Evolutionary conservation across 2,113 vertebrate species (phyloP).

Genomic region (Plecturocebus donacophilus): DNA sequence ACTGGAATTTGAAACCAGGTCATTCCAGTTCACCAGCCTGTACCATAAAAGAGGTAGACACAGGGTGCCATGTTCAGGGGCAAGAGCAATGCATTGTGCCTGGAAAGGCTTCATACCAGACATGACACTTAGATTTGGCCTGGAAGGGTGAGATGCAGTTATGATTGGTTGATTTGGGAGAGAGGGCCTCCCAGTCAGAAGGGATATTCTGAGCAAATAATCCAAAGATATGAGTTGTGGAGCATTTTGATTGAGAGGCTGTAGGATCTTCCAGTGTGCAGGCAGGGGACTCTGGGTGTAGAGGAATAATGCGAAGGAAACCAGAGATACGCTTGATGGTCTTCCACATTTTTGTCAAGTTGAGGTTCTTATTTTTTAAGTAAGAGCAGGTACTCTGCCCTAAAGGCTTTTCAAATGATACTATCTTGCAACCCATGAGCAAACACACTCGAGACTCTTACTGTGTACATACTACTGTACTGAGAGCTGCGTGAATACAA

Average conservation of each 20-base stretch:
- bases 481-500: neutral
- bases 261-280: neutral
- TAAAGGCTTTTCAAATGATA: slow-evolving; percentile 38
- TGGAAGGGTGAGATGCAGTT: neutral
- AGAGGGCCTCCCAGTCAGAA: neutral
- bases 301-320: neutral
- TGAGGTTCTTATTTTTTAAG: slow-evolving; percentile 33
- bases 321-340: neutral
- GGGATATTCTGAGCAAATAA: neutral
- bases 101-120: neutral
- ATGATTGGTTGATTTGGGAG: neutral
- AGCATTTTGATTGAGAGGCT: neutral
- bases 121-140: neutral
- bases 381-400: neutral
- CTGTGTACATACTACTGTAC: neutral
- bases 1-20: neutral
- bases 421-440: neutral
- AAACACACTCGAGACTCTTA: neutral
- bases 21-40: neutral
- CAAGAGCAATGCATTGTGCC: neutral
- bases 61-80: neutral
- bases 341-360: slow-evolving; percentile 15
- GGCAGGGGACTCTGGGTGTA: neutral
- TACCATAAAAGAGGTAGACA: neutral
- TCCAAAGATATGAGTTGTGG: neutral